Evolutionary conservation across 2,113 vertebrate species (phyloP).

Genomic region (Abramis brama): DNA sequence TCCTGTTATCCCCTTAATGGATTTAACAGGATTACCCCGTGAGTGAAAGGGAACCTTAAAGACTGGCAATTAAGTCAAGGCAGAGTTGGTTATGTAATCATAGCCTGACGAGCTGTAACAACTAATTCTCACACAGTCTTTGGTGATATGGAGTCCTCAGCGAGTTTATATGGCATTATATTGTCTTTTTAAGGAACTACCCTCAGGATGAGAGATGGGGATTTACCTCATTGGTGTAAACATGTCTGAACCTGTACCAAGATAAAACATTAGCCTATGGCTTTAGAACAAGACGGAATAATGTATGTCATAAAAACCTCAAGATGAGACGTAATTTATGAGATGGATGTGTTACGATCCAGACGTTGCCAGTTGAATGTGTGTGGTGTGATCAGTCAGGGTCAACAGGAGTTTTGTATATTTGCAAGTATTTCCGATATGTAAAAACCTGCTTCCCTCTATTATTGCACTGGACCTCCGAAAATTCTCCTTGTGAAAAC

Average conservation of each 20-base stretch:
- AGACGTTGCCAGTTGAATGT: neutral
- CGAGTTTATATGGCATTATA: neutral
- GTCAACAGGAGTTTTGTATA: neutral
- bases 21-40: conserved; percentile 63
- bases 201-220: conserved; percentile 1
- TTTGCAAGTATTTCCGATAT: neutral
- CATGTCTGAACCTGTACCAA: conserved; percentile 37
- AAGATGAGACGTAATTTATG: neutral
- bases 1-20: conserved; percentile 64
- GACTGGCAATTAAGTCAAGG: conserved; percentile 41
- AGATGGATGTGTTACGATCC: neutral
- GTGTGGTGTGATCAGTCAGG: neutral
- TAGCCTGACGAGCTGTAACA: neutral
- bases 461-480: conserved; percentile 9
- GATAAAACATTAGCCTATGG: neutral
- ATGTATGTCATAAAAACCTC: conserved; percentile 3
- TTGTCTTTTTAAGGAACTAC: neutral
- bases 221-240: conserved; percentile 20
- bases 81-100: conserved; percentile 38
- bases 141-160: neutral
- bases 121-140: neutral
- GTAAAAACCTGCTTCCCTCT: conserved; percentile 13
- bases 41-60: conserved; percentile 25
- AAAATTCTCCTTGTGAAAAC: conserved; percentile 36
- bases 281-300: conserved; percentile 2